A percentile compares a stretch with the other conserved stretches of the same genome.
phyloP scores from a whole-genome alignment of 1,140 invertebrate species.

The Drosophila sulfurigaster region DNA sequence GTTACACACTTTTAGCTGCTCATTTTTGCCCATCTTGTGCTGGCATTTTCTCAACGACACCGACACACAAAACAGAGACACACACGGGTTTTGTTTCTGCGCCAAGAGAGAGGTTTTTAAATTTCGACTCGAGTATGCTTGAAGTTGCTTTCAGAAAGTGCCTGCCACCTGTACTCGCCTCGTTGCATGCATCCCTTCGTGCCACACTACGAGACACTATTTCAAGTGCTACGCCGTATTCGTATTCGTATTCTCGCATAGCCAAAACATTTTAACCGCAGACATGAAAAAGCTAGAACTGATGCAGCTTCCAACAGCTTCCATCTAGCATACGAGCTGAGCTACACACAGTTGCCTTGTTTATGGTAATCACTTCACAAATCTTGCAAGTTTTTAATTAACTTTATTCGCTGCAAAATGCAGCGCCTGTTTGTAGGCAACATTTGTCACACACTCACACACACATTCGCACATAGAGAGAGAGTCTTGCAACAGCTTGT shows the following conservation, averaged over 20 bases:
- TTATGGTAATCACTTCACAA: conserved; percentile 71
- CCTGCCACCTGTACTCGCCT: conserved; percentile 39
- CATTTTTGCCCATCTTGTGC: conserved; percentile 39
- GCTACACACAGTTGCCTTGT: conserved; percentile 60
- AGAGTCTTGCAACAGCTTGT: background rate
- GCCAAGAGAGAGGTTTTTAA: conserved; percentile 56
- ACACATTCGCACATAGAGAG: too few species aligned
- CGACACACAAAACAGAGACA: background rate
- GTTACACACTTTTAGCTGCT: conserved; percentile 54
- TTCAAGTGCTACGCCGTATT: conserved; percentile 61
- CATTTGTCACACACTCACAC: conserved; percentile 9
- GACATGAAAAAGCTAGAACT: conserved; percentile 9
- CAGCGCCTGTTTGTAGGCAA: conserved; percentile 7
- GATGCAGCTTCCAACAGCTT: background rate
- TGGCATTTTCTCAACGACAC: conserved; percentile 4
- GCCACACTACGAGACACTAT: conserved; percentile 45
- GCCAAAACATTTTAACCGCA: conserved; percentile 53
- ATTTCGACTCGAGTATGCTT: conserved; percentile 60
- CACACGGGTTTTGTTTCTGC: conserved; percentile 24
- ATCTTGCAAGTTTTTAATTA: conserved; percentile 72
- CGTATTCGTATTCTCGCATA: conserved; percentile 1
- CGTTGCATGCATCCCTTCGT: background rate
- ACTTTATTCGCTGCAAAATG: conserved; percentile 61
- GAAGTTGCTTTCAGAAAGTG: conserved; percentile 61
- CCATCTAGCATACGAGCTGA: too few species aligned